Evolutionary conservation across 2,797 vertebrate genomes (phyloP).

Genomic region (Ambastaia sidthimunki): DNA sequence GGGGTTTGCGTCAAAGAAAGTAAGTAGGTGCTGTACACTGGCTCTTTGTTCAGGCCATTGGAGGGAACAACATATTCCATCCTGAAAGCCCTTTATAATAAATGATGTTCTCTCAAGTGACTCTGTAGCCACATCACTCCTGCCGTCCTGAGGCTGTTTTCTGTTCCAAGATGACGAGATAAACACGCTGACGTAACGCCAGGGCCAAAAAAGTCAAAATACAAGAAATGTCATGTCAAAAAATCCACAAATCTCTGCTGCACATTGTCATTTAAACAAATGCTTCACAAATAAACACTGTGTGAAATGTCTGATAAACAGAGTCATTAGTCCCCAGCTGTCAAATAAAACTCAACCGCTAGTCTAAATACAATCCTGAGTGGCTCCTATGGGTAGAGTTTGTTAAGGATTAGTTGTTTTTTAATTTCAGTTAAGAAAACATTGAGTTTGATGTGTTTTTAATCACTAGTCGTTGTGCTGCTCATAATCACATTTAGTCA

Average conservation of each 20-base stretch:
- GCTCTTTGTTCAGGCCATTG: conserved; percentile 18
- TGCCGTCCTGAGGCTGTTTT: conserved; percentile 10
- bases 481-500: conserved; percentile 29
- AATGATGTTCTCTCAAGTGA: conserved; percentile 24
- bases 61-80: conserved; percentile 2
- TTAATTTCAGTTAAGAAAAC: conserved; percentile 47
- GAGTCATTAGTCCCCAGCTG: conserved; percentile 47
- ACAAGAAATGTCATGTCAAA: conserved; percentile 32
- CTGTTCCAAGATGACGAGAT: background rate
- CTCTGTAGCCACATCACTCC: background rate
- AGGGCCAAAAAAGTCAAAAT: background rate
- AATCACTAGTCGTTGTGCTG: background rate
- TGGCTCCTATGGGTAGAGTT: conserved; percentile 40
- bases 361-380: conserved; percentile 54
- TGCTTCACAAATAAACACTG: conserved; percentile 53
- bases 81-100: conserved; percentile 36
- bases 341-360: conserved; percentile 31
- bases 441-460: conserved; percentile 21
- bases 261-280: conserved; percentile 58
- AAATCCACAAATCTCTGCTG: conserved; percentile 49
- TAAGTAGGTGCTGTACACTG: conserved; percentile 36
- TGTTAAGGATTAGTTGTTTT: conserved; percentile 47
- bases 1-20: conserved; percentile 33
- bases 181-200: conserved; percentile 19
- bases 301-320: conserved; percentile 56